Percentiles rank a stretch among this genome's conserved stretches.
phyloP scores from a whole-genome alignment of 35 echinoderm and acorn worm genomes.

The Heliocidaris erythrogramma region DNA sequence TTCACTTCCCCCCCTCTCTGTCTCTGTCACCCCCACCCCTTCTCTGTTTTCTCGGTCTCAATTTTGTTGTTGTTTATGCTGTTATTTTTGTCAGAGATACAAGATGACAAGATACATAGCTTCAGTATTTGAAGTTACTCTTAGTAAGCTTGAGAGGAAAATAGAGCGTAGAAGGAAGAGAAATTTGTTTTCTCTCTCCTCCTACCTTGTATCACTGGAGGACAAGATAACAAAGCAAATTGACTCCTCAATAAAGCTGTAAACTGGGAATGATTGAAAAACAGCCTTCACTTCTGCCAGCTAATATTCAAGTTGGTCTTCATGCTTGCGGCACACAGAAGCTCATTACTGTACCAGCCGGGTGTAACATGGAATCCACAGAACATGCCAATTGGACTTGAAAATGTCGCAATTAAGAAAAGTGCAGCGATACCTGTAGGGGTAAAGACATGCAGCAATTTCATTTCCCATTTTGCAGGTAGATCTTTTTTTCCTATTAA shows the following conservation, averaged over 20 bases:
- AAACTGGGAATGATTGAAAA: neutral
- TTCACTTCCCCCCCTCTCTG: no score
- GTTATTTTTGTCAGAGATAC: no score
- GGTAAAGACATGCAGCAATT: neutral
- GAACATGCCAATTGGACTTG: neutral
- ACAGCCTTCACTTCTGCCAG: neutral
- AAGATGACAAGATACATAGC: no score
- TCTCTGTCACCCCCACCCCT: no score
- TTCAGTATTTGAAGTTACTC: neutral
- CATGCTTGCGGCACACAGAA: neutral
- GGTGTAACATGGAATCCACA: neutral
- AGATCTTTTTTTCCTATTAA: neutral
- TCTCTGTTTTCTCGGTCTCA: no score
- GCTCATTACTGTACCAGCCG: neutral
- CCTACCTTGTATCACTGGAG: neutral
- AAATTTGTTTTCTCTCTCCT: neutral
- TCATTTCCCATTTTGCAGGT: neutral
- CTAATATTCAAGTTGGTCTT: neutral
- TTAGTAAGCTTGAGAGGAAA: neutral
- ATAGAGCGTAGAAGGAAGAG: neutral
- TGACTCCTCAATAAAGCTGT: neutral
- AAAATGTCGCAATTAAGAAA: slow-evolving; percentile 15
- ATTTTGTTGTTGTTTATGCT: no score
- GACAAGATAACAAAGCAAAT: neutral
- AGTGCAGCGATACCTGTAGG: neutral